Evolutionary conservation across 2,113 vertebrate species (phyloP).

Genomic region (Crotalus horridus): DNA sequence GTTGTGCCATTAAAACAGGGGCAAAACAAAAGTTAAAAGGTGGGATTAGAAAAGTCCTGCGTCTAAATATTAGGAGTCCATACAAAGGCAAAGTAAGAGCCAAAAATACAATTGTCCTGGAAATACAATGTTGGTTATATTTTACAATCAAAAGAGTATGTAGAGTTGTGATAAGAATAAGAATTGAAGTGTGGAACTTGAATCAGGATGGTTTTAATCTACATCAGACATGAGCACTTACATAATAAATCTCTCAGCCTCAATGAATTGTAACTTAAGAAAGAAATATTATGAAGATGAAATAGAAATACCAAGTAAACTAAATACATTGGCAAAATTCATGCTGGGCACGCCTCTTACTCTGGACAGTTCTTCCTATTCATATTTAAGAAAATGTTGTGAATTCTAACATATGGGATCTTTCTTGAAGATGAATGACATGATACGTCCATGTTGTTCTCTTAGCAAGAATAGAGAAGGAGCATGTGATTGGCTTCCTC

Average conservation of each 20-base stretch:
- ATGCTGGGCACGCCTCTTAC: background rate
- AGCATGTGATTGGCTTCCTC: background rate
- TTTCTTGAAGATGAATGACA: background rate
- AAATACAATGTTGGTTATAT: background rate
- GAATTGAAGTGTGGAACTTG: background rate
- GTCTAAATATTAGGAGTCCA: background rate
- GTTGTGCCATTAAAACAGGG: conserved; percentile 38
- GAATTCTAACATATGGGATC: background rate
- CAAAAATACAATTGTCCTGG: background rate
- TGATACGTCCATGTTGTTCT: background rate
- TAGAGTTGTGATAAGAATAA: background rate
- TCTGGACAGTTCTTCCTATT: background rate
- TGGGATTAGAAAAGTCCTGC: conserved; percentile 7
- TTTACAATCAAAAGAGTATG: background rate
- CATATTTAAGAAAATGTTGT: background rate
- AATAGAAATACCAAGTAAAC: background rate
- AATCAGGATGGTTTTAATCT: background rate
- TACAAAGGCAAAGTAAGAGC: conserved; percentile 18
- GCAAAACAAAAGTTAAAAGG: conserved; percentile 25
- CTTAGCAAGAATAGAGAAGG: background rate
- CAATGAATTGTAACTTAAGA: background rate
- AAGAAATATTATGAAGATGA: background rate
- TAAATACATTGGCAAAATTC: background rate
- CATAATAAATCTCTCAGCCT: background rate
- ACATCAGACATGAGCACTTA: background rate